Conservation (phyloP, 2,797 vertebrate species). For the Pantherophis vulpinus region DNA sequence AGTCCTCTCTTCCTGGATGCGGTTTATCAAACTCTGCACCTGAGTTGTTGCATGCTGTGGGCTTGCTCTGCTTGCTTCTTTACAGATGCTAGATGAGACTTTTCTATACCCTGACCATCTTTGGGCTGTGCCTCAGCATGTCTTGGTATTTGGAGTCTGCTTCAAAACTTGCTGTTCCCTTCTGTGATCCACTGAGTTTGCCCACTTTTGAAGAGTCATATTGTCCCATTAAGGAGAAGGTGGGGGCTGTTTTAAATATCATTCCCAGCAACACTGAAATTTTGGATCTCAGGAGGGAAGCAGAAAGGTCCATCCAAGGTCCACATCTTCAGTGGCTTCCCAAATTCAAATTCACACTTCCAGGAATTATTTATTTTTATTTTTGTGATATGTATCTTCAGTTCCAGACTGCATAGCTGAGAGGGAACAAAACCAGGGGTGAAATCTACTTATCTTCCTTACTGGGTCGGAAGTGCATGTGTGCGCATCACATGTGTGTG, state of each 20-base stretch:
- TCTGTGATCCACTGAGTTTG: background rate
- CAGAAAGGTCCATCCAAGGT: background rate
- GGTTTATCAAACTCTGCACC: background rate
- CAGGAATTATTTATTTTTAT: background rate
- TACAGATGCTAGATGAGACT: background rate
- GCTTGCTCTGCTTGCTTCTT: background rate
- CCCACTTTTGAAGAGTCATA: background rate
- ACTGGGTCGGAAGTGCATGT: too few species aligned
- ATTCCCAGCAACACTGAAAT: background rate
- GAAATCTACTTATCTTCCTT: too few species aligned
- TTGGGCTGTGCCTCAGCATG: background rate
- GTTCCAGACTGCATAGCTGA: background rate
- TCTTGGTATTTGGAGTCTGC: background rate
- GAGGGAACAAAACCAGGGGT: background rate
- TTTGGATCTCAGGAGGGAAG: background rate
- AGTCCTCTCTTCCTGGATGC: background rate
- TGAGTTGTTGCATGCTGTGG: background rate
- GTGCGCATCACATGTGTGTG: too few species aligned
- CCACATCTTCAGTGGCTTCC: too few species aligned
- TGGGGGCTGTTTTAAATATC: background rate
- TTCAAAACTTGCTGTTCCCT: background rate
- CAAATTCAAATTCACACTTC: background rate
- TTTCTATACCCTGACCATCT: background rate
- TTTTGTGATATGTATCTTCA: accelerated
- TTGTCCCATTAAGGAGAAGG: background rate